phyloP scores from a whole-genome alignment of 35 echinoderm and acorn worm genomes.

The Amphiura filiformis region DNA sequence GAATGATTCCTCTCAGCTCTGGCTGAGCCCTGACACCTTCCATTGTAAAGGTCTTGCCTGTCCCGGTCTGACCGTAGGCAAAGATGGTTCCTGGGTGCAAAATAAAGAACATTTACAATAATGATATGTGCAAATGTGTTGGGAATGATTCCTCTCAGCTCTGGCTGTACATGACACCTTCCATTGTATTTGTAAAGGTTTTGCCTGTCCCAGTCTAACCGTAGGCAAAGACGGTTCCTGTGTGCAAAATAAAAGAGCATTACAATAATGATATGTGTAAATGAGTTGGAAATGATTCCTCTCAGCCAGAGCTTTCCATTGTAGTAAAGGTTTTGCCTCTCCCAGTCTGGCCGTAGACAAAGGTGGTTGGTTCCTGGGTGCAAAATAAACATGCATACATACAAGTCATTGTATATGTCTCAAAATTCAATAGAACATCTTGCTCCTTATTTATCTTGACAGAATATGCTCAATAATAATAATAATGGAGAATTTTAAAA shows the following conservation, averaged over 20 bases:
- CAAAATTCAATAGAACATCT: too few relatives aligned
- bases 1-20: constrained; percentile 90
- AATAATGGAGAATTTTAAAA: too few relatives aligned
- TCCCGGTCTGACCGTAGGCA: constrained; percentile 99
- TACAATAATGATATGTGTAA: constrained; percentile 94
- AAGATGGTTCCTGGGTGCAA: constrained; percentile 99
- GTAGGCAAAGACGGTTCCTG: constrained; percentile 99
- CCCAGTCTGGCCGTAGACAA: constrained; percentile 99
- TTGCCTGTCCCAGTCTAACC: constrained; percentile 98
- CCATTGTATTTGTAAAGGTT: constrained; percentile 98
- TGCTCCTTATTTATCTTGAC: too few relatives aligned
- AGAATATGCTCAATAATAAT: too few relatives aligned
- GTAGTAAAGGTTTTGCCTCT: constrained; percentile 97
- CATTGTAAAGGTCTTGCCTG: constrained; percentile 97
- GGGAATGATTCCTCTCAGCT: constrained; percentile 90
- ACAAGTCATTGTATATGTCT: too few relatives aligned
- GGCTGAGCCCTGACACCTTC: constrained; percentile 88
- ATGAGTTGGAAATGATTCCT: constrained; percentile 98
- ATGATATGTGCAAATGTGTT: constrained; percentile 97
- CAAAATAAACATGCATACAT: too few relatives aligned
- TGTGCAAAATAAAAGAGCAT: too few relatives aligned
- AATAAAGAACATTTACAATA: too few relatives aligned
- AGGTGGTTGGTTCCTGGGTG: constrained; percentile 99
- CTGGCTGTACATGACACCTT: constrained; percentile 85
- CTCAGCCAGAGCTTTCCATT: constrained; percentile 70